These are phyloP conservation scores for Synodontis membranacea DNA, from an alignment of 2,113 vertebrate species.

Conservation along the genomic window DNA sequence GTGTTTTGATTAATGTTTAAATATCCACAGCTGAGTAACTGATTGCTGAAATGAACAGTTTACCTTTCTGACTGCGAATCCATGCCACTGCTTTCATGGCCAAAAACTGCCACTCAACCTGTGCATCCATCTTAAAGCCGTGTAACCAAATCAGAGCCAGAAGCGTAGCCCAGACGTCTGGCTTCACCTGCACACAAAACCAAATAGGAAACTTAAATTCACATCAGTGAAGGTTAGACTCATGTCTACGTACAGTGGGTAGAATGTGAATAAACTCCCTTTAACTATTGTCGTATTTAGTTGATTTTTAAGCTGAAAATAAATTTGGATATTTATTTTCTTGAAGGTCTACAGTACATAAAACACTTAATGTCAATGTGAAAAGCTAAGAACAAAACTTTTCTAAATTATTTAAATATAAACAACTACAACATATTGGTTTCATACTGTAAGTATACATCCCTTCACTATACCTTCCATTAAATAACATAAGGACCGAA, in stretches of 20 bases:
- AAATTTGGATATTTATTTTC: too few relatives aligned
- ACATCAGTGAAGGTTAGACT: too few relatives aligned
- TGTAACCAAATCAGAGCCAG: constrained; percentile 81
- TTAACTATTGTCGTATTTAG: neutral
- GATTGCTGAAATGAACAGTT: neutral
- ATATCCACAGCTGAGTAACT: neutral
- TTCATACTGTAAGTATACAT: too few relatives aligned
- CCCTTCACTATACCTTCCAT: too few relatives aligned
- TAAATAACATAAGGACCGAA: too few relatives aligned
- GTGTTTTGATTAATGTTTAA: neutral
- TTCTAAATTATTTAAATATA: too few relatives aligned
- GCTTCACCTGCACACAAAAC: constrained; percentile 58
- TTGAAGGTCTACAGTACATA: too few relatives aligned
- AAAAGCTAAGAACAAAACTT: too few relatives aligned
- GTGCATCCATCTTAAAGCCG: constrained; percentile 61
- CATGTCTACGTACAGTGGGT: neutral
- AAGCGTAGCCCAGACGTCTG: constrained; percentile 76
- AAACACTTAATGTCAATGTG: too few relatives aligned
- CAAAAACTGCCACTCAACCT: constrained; percentile 75
- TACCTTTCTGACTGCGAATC: constrained; percentile 69
- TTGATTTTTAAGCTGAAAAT: too few relatives aligned
- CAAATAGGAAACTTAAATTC: constrained; percentile 47
- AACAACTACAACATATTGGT: too few relatives aligned
- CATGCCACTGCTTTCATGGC: constrained; percentile 73
- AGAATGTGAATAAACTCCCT: neutral